Percentiles rank a stretch among this genome's conserved stretches.
phyloP scores from a whole-genome alignment of 1,140 invertebrate species.

The Epicauta chinensis region DNA sequence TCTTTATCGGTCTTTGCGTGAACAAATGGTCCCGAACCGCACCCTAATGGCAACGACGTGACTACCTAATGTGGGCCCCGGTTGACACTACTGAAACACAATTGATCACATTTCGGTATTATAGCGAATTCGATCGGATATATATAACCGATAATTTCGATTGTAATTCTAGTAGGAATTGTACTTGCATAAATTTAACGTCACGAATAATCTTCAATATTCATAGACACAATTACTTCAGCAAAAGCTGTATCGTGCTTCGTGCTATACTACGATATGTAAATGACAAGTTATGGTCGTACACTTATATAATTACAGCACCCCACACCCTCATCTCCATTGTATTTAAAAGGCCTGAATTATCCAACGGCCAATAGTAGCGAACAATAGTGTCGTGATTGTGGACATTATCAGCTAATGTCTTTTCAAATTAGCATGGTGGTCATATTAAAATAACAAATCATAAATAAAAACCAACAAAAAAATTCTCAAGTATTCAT shows the following conservation, averaged over 20 bases:
- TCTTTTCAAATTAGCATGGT: no score
- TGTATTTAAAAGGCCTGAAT: no score
- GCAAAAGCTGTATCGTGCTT: constrained; percentile 15
- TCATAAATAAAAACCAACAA: no score
- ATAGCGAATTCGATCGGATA: no score
- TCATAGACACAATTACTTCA: constrained; percentile 23
- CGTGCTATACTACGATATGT: constrained; percentile 20
- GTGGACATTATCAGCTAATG: constrained; percentile 2
- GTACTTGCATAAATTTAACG: constrained; percentile 20
- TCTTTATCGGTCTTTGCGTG: constrained; percentile 31
- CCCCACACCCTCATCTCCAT: constrained; percentile 8
- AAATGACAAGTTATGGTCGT: constrained; percentile 23
- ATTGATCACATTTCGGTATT: background rate
- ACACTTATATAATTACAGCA: constrained; percentile 23
- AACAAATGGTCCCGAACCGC: constrained; percentile 31
- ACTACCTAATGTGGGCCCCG: constrained; percentile 26
- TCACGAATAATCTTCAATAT: constrained; percentile 25
- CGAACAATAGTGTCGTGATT: constrained; percentile 22
- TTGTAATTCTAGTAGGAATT: constrained; percentile 5
- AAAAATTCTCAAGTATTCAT: no score
- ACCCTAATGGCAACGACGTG: constrained; percentile 31
- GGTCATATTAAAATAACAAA: no score
- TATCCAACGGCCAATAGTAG: constrained; percentile 21
- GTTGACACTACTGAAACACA: no score
- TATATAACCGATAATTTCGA: constrained; percentile 13